A percentile compares a stretch with the other conserved stretches of the same genome.
These are phyloP conservation scores for Smithornis capensis DNA, from an alignment of 2,113 vertebrate species.

Conservation along the genomic window DNA sequence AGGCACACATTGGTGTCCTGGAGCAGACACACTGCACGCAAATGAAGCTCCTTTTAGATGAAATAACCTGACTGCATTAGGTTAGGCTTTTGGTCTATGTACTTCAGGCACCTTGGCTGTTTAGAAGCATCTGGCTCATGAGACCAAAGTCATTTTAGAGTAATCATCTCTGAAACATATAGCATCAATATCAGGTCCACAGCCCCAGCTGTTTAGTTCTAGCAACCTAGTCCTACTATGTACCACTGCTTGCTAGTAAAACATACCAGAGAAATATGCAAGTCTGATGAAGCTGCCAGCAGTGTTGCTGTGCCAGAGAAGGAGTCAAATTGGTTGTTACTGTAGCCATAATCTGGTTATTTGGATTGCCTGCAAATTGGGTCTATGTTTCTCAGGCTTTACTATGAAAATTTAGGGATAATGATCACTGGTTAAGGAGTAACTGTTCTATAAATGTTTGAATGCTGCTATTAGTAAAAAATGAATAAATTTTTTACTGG, in stretches of 20 bases:
- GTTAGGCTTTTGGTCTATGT: not conserved
- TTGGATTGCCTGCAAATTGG: not conserved
- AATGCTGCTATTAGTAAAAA: not conserved
- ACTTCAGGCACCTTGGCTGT: not conserved
- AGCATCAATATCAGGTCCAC: not conserved
- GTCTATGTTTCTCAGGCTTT: not conserved
- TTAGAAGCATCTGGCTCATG: not conserved
- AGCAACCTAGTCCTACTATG: not conserved
- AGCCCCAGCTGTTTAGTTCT: not conserved
- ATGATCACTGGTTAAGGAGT: not conserved
- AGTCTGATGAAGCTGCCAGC: not conserved
- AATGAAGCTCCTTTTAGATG: not conserved
- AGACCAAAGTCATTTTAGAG: not conserved
- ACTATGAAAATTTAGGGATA: not conserved
- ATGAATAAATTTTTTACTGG: not conserved
- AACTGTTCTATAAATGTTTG: not conserved
- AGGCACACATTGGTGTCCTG: rapidly evolving
- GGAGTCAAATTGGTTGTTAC: not conserved
- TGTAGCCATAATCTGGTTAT: not conserved
- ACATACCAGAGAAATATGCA: not conserved
- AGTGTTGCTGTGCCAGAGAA: not conserved
- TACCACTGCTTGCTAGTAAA: not conserved
- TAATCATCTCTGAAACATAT: not conserved
- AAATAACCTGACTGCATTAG: not conserved
- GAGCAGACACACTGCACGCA: rapidly evolving